Evolutionary conservation across 2,797 vertebrate species (phyloP).

Genomic region (Sternotherus odoratus): DNA sequence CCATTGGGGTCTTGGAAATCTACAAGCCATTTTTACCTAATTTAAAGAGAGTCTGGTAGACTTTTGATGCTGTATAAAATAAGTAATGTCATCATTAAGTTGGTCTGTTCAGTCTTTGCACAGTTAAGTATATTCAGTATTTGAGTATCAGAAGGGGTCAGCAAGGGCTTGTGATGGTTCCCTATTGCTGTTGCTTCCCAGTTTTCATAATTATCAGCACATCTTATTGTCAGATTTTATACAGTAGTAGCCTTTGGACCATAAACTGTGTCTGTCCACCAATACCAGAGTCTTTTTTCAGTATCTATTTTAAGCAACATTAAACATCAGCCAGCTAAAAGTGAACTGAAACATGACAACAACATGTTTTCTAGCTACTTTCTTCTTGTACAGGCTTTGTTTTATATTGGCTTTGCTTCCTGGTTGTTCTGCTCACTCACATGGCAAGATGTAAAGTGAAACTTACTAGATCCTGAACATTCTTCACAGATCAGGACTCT

Average conservation of each 20-base stretch:
- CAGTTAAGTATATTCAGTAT: background rate
- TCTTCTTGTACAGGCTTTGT: background rate
- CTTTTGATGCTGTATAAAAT: background rate
- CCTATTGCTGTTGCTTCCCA: background rate
- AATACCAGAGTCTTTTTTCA: background rate
- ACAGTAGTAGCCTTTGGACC: background rate
- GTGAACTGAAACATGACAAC: background rate
- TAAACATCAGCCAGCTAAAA: background rate
- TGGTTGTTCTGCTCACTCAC: background rate
- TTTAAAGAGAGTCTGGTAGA: background rate
- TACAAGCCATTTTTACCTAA: background rate
- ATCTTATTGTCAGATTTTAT: background rate
- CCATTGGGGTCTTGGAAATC: background rate
- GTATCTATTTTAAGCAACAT: background rate
- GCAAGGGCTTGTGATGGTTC: background rate
- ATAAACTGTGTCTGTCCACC: background rate
- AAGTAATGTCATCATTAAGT: background rate
- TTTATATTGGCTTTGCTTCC: background rate
- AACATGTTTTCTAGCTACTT: background rate
- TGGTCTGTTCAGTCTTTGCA: background rate
- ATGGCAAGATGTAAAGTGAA: background rate
- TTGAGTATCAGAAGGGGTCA: background rate
- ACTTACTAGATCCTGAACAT: background rate
- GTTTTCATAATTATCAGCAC: background rate
- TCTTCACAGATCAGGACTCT: conserved; percentile 25